Evolutionary conservation across 2,888 invertebrate genomes (phyloP).

Genomic region (Euproctis similis): DNA sequence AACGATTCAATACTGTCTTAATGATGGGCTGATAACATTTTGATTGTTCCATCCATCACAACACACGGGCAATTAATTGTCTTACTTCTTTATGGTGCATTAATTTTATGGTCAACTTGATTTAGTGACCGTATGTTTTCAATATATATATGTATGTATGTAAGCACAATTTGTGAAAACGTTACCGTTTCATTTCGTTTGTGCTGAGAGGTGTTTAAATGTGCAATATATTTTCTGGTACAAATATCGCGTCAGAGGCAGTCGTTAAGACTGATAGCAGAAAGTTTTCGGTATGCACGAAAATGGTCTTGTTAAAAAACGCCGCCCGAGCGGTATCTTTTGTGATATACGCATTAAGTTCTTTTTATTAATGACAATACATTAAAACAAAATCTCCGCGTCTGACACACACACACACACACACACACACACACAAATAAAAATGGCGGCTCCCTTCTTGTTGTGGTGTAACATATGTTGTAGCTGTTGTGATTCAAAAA

Average conservation of each 20-base stretch:
- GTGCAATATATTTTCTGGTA: constrained; percentile 58
- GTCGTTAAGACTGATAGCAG: constrained; percentile 50
- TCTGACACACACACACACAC: too few relatives aligned
- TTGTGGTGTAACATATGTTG: constrained; percentile 6
- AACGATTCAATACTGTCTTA: constrained; percentile 68
- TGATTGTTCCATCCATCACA: constrained; percentile 65
- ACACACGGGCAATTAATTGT: constrained; percentile 60
- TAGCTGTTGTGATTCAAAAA: constrained; percentile 3
- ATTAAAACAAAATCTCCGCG: constrained; percentile 11
- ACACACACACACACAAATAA: too few relatives aligned
- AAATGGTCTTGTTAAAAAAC: constrained; percentile 22
- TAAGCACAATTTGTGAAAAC: constrained; percentile 54
- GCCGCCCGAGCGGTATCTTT: constrained; percentile 19
- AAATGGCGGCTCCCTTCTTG: too few relatives aligned
- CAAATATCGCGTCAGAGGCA: constrained; percentile 58
- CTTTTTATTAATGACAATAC: constrained; percentile 21
- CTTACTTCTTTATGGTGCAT: constrained; percentile 51
- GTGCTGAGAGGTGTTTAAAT: constrained; percentile 49
- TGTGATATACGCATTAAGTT: constrained; percentile 22
- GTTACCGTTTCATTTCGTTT: constrained; percentile 57
- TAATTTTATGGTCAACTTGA: too few relatives aligned
- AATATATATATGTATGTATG: too few relatives aligned
- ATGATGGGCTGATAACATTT: constrained; percentile 71
- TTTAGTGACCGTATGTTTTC: too few relatives aligned
- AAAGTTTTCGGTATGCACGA: constrained; percentile 41